Evolutionary conservation across 2,797 vertebrate genomes (phyloP), one percentile per base, ranked within the genome.

Genomic region (Antennarius maculatus): DNA sequence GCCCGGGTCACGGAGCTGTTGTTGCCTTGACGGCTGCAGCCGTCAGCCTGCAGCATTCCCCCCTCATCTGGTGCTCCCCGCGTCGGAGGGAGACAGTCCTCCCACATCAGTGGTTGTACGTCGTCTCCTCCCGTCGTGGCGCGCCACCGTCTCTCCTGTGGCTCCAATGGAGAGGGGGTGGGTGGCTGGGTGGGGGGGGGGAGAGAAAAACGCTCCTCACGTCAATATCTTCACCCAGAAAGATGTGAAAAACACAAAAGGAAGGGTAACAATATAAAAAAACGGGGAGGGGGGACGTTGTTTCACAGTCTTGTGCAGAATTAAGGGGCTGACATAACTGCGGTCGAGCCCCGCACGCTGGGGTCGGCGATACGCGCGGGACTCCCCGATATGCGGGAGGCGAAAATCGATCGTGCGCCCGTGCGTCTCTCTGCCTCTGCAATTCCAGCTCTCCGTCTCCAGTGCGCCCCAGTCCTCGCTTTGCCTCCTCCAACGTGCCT

Each of bases 1-100:
- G 88, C 84, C 89, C 89, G 92, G 86, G 89, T 91, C 92, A 91
- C 88, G 91, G 93, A 93, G 89, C 92, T 84, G 86, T 90, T 81
- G 90, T 90, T 82, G 90, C 88, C 87, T 84, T 62, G 86, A 53
- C 77, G 72, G 80, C 88, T 83, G 85, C 86, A 88, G 89, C 92
- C 94, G 89, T 92, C 91, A 82, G 89, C 90, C 86, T 88, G 90
- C 90, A 90, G 93, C 93, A 89, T 92, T 84, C 86, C 91, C 90
- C 86, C 87, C 84, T 86, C 89, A 88, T 92, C 70, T 70, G 85
- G 74, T 23, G 77, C 79, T 86, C 76, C 82, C 66, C 74, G 69
- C 45, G 71, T 77, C 76, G 81, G 79, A 80, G 75, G 78, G 67
- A 74, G 64, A 80, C n/a, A 66, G 74, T 71, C 84, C 86, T 81